Percentiles rank a stretch among this genome's conserved stretches.
Evolutionary conservation across 1,140 invertebrate genomes (phyloP).

Genomic region (Lepidostoma basale): DNA sequence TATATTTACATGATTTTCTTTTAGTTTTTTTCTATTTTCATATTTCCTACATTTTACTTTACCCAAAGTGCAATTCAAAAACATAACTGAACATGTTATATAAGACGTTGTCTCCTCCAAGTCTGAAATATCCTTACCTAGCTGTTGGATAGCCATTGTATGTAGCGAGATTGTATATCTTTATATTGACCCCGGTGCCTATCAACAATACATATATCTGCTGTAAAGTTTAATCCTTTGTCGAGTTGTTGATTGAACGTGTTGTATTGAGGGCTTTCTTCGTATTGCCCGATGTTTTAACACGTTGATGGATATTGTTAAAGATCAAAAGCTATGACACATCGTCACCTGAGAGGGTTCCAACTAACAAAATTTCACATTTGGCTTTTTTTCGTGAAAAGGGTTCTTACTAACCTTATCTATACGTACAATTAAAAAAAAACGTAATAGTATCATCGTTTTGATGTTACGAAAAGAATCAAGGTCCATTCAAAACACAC

Average conservation of each 20-base stretch:
- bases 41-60: neutral
- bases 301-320: no score
- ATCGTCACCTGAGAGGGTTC: no score
- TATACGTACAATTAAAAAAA: no score
- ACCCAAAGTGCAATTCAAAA: constrained; percentile 37
- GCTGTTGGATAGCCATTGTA: neutral
- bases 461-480: no score
- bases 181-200: constrained; percentile 22
- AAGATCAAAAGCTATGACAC: no score
- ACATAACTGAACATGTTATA: constrained; percentile 19
- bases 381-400: no score
- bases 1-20: neutral
- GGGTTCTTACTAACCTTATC: no score
- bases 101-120: constrained; percentile 23
- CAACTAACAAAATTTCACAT: no score
- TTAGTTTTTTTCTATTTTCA: neutral
- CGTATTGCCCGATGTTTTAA: neutral
- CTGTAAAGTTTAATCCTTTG: constrained; percentile 8
- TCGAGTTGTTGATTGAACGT: no score
- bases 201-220: constrained; percentile 9
- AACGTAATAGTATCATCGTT: no score
- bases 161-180: constrained; percentile 4
- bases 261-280: neutral
- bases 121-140: constrained; percentile 30
- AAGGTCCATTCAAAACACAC: no score